phyloP scores from a whole-genome alignment of 2,797 vertebrate genomes.

The Nyctibius grandis region DNA sequence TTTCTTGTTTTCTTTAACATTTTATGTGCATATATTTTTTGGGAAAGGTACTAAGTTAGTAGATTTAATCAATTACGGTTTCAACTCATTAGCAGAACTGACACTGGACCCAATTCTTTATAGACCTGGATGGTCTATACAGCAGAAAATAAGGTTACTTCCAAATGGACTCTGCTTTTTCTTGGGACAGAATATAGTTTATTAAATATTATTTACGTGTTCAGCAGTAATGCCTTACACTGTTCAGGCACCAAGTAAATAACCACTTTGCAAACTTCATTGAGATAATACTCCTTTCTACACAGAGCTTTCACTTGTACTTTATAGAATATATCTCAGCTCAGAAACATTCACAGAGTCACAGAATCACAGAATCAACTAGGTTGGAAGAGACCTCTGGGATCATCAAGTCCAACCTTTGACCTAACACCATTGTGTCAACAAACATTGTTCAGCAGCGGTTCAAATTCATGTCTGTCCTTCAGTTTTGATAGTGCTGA shows the following conservation, averaged over 20 bases:
- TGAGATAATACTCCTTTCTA: background rate
- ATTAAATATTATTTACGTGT: background rate
- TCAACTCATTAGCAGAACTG: background rate
- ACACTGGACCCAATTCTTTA: background rate
- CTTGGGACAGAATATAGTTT: background rate
- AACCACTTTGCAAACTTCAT: background rate
- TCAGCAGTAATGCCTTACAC: background rate
- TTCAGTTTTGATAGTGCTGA: background rate
- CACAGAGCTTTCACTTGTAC: background rate
- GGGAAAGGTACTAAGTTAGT: background rate
- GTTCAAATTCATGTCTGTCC: background rate
- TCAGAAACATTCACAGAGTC: fast-evolving
- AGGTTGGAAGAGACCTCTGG: too few species aligned
- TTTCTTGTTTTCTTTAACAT: background rate
- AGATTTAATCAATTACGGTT: background rate
- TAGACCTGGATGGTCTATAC: background rate
- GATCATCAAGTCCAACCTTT: too few species aligned
- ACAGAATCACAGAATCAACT: too few species aligned
- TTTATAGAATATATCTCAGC: background rate
- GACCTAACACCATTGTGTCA: too few species aligned
- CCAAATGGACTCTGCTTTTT: background rate
- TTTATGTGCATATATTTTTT: background rate
- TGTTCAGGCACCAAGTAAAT: background rate
- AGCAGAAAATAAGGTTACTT: background rate
- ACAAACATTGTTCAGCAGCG: background rate